Conservation (phyloP, 1,140 invertebrate species). For the Psilanteris sp. region DNA sequence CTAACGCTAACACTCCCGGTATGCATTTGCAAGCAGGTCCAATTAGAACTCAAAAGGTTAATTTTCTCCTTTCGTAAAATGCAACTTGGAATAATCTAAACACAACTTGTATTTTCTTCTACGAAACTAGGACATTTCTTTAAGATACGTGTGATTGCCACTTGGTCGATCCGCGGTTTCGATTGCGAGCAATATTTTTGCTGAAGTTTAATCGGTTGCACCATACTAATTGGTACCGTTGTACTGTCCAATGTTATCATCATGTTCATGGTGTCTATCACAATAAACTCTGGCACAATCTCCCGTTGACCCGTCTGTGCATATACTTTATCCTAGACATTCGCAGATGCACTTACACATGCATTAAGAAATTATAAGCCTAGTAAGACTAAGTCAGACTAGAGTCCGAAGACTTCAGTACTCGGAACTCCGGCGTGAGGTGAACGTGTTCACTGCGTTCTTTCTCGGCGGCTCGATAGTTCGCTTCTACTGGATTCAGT, state of each 20-base stretch:
- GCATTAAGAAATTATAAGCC: conserved; percentile 57
- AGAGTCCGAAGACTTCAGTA: conserved; percentile 65
- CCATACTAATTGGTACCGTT: conserved; percentile 5
- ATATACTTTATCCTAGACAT: conserved; percentile 39
- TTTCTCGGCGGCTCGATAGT: conserved; percentile 49
- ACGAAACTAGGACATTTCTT: conserved; percentile 8
- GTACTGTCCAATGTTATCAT: conserved; percentile 3
- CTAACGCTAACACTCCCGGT: too few species aligned
- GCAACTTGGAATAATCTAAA: conserved; percentile 1
- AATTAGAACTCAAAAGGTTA: conserved; percentile 7
- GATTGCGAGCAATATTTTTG: neutral
- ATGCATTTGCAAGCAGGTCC: too few species aligned
- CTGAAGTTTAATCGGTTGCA: neutral
- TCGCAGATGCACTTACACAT: conserved; percentile 59
- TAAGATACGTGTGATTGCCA: neutral
- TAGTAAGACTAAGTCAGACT: conserved; percentile 61
- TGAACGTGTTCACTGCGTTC: conserved; percentile 69
- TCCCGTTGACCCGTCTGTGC: conserved; percentile 20
- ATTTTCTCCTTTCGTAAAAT: conserved; percentile 4
- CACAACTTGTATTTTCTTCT: conserved; percentile 10
- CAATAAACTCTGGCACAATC: conserved; percentile 9
- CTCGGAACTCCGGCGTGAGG: conserved; percentile 69
- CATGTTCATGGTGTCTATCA: neutral
- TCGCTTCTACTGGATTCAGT: conserved; percentile 57
- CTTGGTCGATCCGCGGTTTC: neutral